A percentile compares a stretch with the other conserved stretches of the same genome.
Evolutionary conservation across 2,797 vertebrate species (phyloP).

Genomic region (Manis crassicaudata): DNA sequence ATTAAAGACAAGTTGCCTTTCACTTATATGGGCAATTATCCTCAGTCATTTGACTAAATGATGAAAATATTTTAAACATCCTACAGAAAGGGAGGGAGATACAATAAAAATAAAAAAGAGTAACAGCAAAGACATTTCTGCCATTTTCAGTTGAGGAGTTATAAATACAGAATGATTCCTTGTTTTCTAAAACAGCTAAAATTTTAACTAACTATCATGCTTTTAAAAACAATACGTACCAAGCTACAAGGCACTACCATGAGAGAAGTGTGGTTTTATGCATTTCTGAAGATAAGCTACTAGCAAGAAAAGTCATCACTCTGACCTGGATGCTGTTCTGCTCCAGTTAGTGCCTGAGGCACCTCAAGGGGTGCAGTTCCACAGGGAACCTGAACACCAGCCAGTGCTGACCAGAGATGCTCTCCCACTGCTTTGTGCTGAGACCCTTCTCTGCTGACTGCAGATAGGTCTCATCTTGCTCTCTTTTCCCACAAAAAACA

Average conservation of each 20-base stretch:
- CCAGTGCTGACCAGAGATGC: too few species aligned
- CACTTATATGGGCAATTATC: constrained; percentile 65
- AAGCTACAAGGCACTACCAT: constrained; percentile 70
- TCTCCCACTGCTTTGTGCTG: neutral
- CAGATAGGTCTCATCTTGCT: neutral
- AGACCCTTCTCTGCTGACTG: neutral
- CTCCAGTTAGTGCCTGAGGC: neutral
- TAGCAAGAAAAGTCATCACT: neutral
- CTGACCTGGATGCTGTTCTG: neutral
- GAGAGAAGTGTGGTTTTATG: constrained; percentile 29
- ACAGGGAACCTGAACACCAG: neutral
- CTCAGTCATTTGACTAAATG: constrained; percentile 58
- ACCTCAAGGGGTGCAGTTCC: neutral
- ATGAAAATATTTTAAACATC: constrained; percentile 72
- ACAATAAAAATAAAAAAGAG: constrained; percentile 66
- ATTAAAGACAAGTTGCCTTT: constrained; percentile 66
- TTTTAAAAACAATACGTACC: constrained; percentile 34
- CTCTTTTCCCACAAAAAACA: neutral
- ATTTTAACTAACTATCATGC: neutral
- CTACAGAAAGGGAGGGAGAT: constrained; percentile 72
- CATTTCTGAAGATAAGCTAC: neutral
- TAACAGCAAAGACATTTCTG: neutral
- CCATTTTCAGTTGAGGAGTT: constrained; percentile 4
- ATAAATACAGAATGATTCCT: constrained; percentile 5
- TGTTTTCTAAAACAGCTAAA: constrained; percentile 31